These are phyloP conservation scores for Caenorhabditis zanzibari DNA, from an alignment of 2,888 invertebrate genomes.

Conservation along the genomic window DNA sequence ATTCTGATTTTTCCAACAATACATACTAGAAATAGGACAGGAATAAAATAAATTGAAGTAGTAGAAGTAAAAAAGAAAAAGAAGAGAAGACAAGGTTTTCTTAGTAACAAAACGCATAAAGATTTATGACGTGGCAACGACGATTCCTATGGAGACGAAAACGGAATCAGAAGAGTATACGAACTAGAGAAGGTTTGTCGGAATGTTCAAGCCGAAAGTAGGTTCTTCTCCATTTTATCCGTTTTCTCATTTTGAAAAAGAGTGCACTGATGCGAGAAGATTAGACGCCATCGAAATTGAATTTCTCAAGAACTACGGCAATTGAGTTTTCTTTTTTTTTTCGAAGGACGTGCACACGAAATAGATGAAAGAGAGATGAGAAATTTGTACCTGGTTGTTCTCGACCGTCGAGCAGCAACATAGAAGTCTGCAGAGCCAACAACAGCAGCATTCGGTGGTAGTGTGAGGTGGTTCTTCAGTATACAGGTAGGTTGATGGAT, in stretches of 20 bases:
- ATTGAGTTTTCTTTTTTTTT: conserved; percentile 52
- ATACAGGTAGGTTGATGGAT: conserved; percentile 44
- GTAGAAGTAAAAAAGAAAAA: conserved; percentile 26
- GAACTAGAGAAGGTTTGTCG: conserved; percentile 30
- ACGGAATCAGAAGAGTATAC: neutral
- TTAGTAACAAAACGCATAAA: conserved; percentile 40
- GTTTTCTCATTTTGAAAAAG: conserved; percentile 26
- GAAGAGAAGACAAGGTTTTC: neutral
- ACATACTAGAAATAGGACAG: neutral
- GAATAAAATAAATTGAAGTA: neutral
- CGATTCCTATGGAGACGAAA: conserved; percentile 31
- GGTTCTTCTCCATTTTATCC: conserved; percentile 23
- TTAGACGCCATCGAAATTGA: conserved; percentile 57
- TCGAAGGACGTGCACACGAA: conserved; percentile 32
- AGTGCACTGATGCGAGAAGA: conserved; percentile 59
- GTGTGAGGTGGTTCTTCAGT: conserved; percentile 36
- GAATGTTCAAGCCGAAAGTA: conserved; percentile 45
- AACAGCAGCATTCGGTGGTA: conserved; percentile 48
- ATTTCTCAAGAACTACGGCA: conserved; percentile 65
- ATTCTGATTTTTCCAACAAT: conserved; percentile 46
- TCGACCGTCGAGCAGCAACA: conserved; percentile 53
- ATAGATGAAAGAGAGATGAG: conserved; percentile 5
- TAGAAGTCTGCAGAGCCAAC: conserved; percentile 53
- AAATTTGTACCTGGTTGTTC: conserved; percentile 24
- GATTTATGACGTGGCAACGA: conserved; percentile 54